Conservation (phyloP, 2,888 invertebrate genomes). For the Drosophila flavopinicola region DNA sequence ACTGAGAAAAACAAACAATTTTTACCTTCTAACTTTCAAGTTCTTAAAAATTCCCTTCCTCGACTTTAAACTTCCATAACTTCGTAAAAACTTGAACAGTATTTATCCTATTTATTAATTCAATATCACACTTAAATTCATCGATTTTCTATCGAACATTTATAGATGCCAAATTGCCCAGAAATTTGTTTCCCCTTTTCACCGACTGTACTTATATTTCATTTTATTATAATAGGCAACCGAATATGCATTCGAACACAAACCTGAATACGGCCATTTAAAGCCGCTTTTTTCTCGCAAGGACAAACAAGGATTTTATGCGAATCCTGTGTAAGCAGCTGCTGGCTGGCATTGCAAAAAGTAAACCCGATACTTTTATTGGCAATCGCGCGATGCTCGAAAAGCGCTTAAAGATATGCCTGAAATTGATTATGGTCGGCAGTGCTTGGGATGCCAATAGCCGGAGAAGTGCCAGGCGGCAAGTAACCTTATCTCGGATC, state of each 20-base stretch:
- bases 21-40: too few species aligned
- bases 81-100: too few species aligned
- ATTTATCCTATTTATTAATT: too few species aligned
- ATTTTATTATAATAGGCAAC: too few species aligned
- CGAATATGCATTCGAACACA: neutral
- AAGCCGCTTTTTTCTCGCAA: neutral
- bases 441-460: conserved; percentile 44
- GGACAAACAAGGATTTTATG: conserved; percentile 8
- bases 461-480: conserved; percentile 39
- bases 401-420: conserved; percentile 41
- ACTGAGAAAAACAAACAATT: too few species aligned
- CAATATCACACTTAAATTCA: too few species aligned
- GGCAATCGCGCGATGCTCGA: conserved; percentile 15
- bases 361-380: conserved; percentile 40
- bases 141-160: too few species aligned
- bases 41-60: too few species aligned
- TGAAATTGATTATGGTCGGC: conserved; percentile 48
- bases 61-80: too few species aligned
- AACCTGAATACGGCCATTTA: neutral
- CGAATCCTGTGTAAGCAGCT: conserved; percentile 4
- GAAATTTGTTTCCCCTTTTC: too few species aligned
- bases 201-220: too few species aligned
- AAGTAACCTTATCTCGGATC: conserved; percentile 53
- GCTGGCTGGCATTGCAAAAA: neutral
- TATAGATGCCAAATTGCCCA: too few species aligned